These are phyloP conservation scores for Anas platyrhynchos DNA, from an alignment of 2,113 vertebrate genomes.

Conservation along the genomic window DNA sequence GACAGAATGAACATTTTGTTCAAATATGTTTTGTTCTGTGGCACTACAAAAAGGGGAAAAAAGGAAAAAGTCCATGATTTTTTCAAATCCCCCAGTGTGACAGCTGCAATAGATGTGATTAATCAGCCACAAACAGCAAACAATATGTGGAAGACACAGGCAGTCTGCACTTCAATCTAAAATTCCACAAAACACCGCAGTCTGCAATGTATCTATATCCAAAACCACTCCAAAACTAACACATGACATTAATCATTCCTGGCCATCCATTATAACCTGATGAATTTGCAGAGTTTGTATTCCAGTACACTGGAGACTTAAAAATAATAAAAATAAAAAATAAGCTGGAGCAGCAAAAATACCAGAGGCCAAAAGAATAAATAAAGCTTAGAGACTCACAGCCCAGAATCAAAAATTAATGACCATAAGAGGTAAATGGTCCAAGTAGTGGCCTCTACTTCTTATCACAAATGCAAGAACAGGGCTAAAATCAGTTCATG, in stretches of 20 bases:
- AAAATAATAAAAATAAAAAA: conserved; percentile 48
- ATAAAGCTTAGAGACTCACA: not conserved
- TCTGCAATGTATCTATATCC: conserved; percentile 31
- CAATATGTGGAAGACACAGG: not conserved
- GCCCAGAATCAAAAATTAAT: not conserved
- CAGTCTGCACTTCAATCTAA: conserved; percentile 23
- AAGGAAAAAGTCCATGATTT: not conserved
- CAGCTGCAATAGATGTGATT: conserved; percentile 1
- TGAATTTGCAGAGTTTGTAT: conserved; percentile 58
- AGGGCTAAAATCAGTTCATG: not conserved
- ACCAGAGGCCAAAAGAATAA: conserved; percentile 14
- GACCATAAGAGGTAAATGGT: not conserved
- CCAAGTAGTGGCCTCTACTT: not conserved
- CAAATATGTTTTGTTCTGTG: not conserved
- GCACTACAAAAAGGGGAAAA: not conserved
- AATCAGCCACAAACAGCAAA: conserved; percentile 6
- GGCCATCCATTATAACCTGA: conserved; percentile 13
- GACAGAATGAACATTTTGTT: conserved; percentile 13
- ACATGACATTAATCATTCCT: conserved; percentile 49
- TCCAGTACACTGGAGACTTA: not conserved
- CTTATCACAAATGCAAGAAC: not conserved
- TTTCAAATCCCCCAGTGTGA: not conserved
- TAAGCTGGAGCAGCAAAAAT: conserved; percentile 41
- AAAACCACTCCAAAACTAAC: conserved; percentile 53
- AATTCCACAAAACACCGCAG: conserved; percentile 32